Evolutionary conservation across 2,113 vertebrate species (phyloP).

Genomic region (Toxotes jaculatrix): DNA sequence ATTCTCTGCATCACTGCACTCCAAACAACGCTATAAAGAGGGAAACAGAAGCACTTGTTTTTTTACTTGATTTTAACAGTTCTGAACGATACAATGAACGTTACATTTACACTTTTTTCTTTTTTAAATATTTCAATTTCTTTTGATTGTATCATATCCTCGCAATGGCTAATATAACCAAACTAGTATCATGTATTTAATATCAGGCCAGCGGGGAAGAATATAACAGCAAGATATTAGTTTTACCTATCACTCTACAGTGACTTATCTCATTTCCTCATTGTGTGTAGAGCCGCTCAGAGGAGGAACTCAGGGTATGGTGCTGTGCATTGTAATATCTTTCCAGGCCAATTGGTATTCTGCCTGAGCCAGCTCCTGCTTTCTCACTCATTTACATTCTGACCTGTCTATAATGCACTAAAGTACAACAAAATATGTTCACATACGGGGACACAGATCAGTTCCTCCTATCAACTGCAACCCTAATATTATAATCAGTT

Average conservation of each 20-base stretch:
- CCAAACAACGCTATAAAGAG: constrained; percentile 11
- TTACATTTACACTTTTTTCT: neutral
- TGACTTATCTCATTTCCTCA: constrained; percentile 59
- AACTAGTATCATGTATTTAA: constrained; percentile 47
- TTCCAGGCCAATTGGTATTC: constrained; percentile 65
- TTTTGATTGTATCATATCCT: neutral
- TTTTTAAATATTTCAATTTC: neutral
- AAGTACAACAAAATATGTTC: constrained; percentile 24
- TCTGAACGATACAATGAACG: neutral
- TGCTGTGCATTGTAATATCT: constrained; percentile 57
- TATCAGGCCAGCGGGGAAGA: constrained; percentile 33
- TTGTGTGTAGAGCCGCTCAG: constrained; percentile 41
- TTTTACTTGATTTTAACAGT: constrained; percentile 10
- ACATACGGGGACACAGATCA: constrained; percentile 26
- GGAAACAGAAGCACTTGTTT: neutral
- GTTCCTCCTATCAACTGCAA: constrained; percentile 32
- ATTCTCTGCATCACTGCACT: constrained; percentile 19
- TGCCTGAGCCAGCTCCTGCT: constrained; percentile 27
- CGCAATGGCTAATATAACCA: neutral
- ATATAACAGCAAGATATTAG: constrained; percentile 33
- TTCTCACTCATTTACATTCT: constrained; percentile 48
- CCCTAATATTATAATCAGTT: constrained; percentile 48
- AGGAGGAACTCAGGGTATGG: constrained; percentile 26
- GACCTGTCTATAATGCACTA: constrained; percentile 3
- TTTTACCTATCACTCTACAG: constrained; percentile 48